These are phyloP conservation scores for Dryoscopus gambensis DNA, from an alignment of 2,113 vertebrate genomes.

Conservation along the genomic window DNA sequence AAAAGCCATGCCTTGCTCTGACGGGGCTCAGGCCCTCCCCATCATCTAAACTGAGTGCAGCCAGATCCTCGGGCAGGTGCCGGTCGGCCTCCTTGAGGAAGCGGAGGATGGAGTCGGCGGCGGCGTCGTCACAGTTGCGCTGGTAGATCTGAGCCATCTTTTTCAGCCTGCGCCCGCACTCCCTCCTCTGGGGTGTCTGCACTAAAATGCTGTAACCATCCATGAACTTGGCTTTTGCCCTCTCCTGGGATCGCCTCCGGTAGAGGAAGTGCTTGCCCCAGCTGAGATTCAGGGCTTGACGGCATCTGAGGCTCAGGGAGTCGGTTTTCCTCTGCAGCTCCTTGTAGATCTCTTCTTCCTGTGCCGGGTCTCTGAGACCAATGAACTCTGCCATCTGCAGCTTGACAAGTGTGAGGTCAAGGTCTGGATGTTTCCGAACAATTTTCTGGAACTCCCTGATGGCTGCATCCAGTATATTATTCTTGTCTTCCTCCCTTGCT, in stretches of 20 bases:
- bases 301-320: not conserved
- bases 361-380: accelerated
- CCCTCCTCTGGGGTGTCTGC: not conserved
- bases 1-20: not conserved
- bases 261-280: not conserved
- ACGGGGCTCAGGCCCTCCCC: accelerated
- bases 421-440: not conserved
- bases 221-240: not conserved
- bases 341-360: not conserved
- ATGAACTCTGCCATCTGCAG: not conserved
- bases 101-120: accelerated
- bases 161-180: accelerated
- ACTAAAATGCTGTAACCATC: accelerated
- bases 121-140: accelerated
- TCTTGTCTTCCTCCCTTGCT: accelerated
- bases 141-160: accelerated
- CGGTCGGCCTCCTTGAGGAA: accelerated
- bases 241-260: accelerated
- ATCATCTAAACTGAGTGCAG: accelerated
- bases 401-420: not conserved
- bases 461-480: not conserved
- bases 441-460: not conserved
- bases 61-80: accelerated
- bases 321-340: not conserved
- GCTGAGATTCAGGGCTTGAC: not conserved